Conservation (phyloP, 2,888 invertebrate genomes). For the Limenitis camilla region DNA sequence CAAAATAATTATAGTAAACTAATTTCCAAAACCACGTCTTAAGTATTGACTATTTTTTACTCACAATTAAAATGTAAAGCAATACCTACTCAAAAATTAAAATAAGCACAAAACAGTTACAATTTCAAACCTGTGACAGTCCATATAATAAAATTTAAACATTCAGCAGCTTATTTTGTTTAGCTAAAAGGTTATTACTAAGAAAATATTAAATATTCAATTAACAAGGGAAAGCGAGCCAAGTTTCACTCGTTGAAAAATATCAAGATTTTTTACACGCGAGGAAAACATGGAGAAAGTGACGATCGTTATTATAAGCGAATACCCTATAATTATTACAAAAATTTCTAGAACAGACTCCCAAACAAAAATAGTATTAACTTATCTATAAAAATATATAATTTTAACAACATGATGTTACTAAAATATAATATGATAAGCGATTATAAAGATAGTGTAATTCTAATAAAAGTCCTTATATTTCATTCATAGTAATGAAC, state of each 20-base stretch:
- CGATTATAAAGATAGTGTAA: conserved; percentile 1
- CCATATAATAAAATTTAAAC: too few species aligned
- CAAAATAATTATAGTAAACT: conserved; percentile 29
- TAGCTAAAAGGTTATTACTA: conserved; percentile 25
- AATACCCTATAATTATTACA: conserved; percentile 13
- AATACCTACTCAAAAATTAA: too few species aligned
- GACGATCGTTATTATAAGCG: conserved; percentile 16
- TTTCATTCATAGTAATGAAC: conserved; percentile 17
- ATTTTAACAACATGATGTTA: neutral
- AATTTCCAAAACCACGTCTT: conserved; percentile 2
- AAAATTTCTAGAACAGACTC: conserved; percentile 4
- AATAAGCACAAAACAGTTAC: too few species aligned
- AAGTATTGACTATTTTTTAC: neutral
- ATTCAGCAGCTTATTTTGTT: too few species aligned
- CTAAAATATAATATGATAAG: conserved; percentile 1
- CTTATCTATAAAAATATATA: too few species aligned
- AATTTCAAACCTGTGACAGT: too few species aligned
- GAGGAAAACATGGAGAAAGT: conserved; percentile 49
- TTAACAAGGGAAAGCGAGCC: conserved; percentile 65
- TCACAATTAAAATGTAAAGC: neutral
- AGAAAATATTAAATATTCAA: conserved; percentile 51
- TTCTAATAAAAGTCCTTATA: conserved; percentile 2
- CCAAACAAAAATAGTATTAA: neutral
- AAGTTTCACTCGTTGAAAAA: conserved; percentile 61
- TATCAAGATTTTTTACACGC: conserved; percentile 73